Conservation (phyloP, 1,140 invertebrate species). For the Nephotettix cincticeps region DNA sequence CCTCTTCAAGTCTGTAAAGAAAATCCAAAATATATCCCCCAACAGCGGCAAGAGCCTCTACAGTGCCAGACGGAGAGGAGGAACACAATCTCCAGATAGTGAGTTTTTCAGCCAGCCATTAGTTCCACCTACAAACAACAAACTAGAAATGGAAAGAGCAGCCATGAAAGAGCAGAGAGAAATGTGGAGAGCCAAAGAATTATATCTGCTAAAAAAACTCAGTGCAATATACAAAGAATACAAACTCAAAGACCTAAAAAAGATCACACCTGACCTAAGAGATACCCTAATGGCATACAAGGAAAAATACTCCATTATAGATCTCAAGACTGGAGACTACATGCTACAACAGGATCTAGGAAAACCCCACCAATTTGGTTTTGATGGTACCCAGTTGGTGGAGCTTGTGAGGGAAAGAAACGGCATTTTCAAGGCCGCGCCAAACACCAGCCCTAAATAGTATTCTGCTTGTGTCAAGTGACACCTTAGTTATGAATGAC, state of each 20-base stretch:
- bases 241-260: neutral
- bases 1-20: neutral
- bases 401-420: neutral
- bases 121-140: too few relatives aligned
- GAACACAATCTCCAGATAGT: too few relatives aligned
- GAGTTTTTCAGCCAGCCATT: too few relatives aligned
- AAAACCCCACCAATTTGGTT: neutral
- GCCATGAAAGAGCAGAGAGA: neutral
- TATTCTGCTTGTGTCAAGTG: neutral
- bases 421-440: neutral
- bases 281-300: neutral
- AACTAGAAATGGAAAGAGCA: too few relatives aligned
- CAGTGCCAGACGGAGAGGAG: too few relatives aligned
- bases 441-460: neutral
- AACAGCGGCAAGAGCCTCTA: neutral
- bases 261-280: neutral
- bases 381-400: neutral
- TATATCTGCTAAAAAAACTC: neutral
- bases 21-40: neutral
- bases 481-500: neutral
- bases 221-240: neutral
- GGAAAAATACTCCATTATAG: neutral
- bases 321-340: neutral
- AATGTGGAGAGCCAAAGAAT: neutral
- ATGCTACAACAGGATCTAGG: neutral